phyloP scores from a whole-genome alignment of 1,140 invertebrate genomes.

The Orius laevigatus region DNA sequence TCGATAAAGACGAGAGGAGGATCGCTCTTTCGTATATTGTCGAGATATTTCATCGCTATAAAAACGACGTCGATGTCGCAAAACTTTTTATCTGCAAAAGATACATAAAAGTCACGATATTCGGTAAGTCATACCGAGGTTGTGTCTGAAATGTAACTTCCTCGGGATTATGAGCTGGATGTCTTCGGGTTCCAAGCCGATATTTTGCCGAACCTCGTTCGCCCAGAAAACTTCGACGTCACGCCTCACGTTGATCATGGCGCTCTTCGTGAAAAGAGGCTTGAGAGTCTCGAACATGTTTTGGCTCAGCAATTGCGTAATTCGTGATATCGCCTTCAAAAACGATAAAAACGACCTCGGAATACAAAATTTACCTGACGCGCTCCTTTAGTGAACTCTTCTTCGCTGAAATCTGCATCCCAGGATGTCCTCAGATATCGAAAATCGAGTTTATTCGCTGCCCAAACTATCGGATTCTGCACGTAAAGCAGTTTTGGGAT shows the following conservation, averaged over 20 bases:
- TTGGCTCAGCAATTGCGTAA: constrained; percentile 16
- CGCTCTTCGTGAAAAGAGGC: constrained; percentile 16
- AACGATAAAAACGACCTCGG: not conserved
- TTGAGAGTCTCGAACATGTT: constrained; percentile 16
- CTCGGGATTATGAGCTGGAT: constrained; percentile 18
- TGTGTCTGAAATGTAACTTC: constrained; percentile 14
- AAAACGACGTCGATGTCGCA: constrained; percentile 20
- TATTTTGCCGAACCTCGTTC: constrained; percentile 17
- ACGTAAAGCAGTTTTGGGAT: constrained; percentile 16
- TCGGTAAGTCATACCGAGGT: constrained; percentile 10
- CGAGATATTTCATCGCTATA: constrained; percentile 16
- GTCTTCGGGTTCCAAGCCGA: constrained; percentile 16
- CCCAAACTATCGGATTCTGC: constrained; percentile 19
- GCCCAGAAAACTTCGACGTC: constrained; percentile 18
- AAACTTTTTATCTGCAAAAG: constrained; percentile 17
- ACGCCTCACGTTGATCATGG: constrained; percentile 13
- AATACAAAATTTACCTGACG: constrained; percentile 11
- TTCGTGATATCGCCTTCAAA: constrained; percentile 16
- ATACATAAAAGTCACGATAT: too few species aligned
- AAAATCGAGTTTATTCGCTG: constrained; percentile 18
- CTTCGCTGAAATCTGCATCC: constrained; percentile 16
- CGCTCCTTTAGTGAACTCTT: constrained; percentile 17
- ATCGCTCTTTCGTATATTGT: not conserved
- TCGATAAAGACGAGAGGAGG: constrained; percentile 16
- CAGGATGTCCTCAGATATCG: constrained; percentile 11